Base-by-base conservation (phyloP, 1,140 invertebrate species). In the Drosophila carrolli region DNA sequence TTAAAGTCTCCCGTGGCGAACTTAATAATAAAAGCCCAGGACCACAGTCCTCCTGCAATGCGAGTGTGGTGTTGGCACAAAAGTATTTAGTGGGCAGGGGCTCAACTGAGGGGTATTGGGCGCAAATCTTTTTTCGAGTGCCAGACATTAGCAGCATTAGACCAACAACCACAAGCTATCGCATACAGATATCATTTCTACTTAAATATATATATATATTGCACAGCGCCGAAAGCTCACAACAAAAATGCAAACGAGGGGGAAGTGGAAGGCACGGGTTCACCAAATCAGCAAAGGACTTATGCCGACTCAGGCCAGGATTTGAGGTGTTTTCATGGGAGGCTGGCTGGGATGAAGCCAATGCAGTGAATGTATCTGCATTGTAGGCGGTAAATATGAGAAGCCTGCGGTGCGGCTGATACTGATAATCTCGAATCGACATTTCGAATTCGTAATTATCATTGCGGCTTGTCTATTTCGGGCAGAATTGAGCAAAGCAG, bases 1-100 rank as follows among this genome's bases (percentile, higher is more conserved):
- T 89, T 89, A 89, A 89, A 89, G 84, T 89, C 84, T 89, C 84
- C 84, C 81, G 84, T 89, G 84, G 84, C 60, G 84, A 89, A 89
- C 84, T 89, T 89, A 89, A 89, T 89, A 75, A 89, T 90, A 89
- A 89, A 89, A 89, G 84, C 84, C 50, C 70, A 71, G 83, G 61
- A 82, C 76, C 48, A 53, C n/a, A 50, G 35, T 41, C 9, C 40
- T 46, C 48, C 47, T 54, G 32, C 65, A 53, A 55, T 44, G 61
- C 41, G 44, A 55, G 59, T 67, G 68, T 56, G 81, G 81, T 70
- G 73, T 70, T 60, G 75, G 71, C 46, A 66, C 70, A 71, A 72
- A 78, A 63, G 79, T 77, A 74, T 89, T 88, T 86, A 38, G 74
- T 71, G 67, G 63, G 50, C 54, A 48, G 63, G 50, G 56, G 40